A percentile compares a stretch with the other conserved stretches of the same genome.
Conservation (phyloP, 1,140 invertebrate species). For the Pseudomyrmex pallidus region DNA sequence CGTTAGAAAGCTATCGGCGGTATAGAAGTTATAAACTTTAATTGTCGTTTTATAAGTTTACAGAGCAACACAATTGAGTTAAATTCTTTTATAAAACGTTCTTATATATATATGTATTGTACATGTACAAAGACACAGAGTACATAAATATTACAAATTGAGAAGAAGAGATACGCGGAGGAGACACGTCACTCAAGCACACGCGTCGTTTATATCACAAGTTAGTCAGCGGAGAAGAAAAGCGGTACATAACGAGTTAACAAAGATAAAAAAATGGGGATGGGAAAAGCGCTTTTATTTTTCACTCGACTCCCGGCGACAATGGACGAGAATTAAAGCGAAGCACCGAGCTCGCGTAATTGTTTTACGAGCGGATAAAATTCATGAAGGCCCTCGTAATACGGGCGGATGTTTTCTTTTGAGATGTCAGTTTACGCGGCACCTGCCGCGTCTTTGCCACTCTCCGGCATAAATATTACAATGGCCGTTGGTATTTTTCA, state of each 20-base stretch:
- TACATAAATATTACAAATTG: not conserved
- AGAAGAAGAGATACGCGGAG: too few species aligned
- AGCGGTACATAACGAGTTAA: conserved; percentile 62
- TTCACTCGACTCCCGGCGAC: conserved; percentile 63
- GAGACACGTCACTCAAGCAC: not conserved
- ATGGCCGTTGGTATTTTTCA: conserved; percentile 19
- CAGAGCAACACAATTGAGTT: too few species aligned
- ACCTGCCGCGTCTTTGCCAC: conserved; percentile 19
- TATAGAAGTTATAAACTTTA: too few species aligned
- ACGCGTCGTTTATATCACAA: conserved; percentile 23
- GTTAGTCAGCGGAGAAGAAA: not conserved
- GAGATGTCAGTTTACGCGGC: conserved; percentile 44
- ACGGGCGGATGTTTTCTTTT: conserved; percentile 45
- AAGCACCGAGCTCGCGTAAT: conserved; percentile 66
- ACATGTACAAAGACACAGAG: not conserved
- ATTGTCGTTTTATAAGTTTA: too few species aligned
- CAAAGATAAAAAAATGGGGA: conserved; percentile 65
- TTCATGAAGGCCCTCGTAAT: conserved; percentile 56
- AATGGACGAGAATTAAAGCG: conserved; percentile 71
- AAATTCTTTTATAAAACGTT: too few species aligned
- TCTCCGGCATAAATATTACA: conserved; percentile 24
- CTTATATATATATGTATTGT: not conserved
- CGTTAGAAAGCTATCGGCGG: too few species aligned
- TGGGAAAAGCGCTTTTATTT: conserved; percentile 63
- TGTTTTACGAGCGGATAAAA: conserved; percentile 73